Percentiles rank a stretch among this genome's conserved stretches.
phyloP scores from a whole-genome alignment of 2,113 vertebrate species.

The Myrmecobius fasciatus region DNA sequence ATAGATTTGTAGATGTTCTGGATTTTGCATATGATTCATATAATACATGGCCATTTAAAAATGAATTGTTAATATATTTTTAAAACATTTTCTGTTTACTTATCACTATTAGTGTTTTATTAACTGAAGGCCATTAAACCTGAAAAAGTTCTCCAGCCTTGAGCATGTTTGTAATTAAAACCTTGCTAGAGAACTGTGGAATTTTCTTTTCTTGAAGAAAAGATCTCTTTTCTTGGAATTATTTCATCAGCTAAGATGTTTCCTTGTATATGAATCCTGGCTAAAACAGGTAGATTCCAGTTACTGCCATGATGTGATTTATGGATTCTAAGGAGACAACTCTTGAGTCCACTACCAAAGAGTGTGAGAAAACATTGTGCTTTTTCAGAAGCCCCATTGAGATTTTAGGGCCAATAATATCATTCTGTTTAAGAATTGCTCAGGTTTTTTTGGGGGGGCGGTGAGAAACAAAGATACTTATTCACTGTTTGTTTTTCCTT shows the following conservation, averaged over 20 bases:
- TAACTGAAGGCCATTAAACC: conserved; percentile 77
- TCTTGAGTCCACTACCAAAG: conserved; percentile 56
- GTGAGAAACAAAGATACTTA: background rate
- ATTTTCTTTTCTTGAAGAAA: conserved; percentile 70
- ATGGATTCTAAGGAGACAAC: conserved; percentile 43
- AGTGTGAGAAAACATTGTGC: background rate
- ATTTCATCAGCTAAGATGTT: conserved; percentile 82
- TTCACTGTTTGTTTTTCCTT: background rate
- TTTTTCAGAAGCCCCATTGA: conserved; percentile 15
- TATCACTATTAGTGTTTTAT: conserved; percentile 52
- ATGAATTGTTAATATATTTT: conserved; percentile 49
- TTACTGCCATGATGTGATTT: conserved; percentile 68
- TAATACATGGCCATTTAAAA: background rate
- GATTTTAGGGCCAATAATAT: conserved; percentile 56
- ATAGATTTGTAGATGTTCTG: conserved; percentile 18
- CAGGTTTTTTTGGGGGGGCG: background rate
- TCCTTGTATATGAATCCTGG: conserved; percentile 80
- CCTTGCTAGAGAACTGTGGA: conserved; percentile 69
- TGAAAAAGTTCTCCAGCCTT: conserved; percentile 71
- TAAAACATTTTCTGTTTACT: conserved; percentile 34
- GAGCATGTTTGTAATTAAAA: conserved; percentile 76
- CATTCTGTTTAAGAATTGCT: conserved; percentile 40
- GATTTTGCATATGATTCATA: conserved; percentile 45
- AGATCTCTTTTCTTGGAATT: conserved; percentile 81
- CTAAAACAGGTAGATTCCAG: conserved; percentile 76